phyloP scores from a whole-genome alignment of 2,797 vertebrate species.

The Australoheros facetus region DNA sequence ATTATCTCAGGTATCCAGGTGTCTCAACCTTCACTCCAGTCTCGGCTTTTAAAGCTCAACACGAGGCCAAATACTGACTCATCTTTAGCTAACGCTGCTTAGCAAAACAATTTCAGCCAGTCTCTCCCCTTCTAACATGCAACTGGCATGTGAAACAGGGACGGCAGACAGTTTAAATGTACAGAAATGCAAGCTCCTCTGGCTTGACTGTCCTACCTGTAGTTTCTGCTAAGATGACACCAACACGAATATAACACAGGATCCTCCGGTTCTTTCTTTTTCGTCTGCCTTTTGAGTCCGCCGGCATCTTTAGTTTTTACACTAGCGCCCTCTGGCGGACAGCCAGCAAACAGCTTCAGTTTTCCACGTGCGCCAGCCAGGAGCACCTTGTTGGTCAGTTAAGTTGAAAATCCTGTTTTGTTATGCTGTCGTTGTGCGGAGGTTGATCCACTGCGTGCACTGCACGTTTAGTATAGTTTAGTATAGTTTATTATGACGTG shows the following conservation, averaged over 20 bases:
- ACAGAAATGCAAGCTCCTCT: accelerated
- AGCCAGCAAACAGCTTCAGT: background rate
- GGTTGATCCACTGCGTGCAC: background rate
- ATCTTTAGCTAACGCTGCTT: conserved; percentile 21
- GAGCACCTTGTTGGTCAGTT: accelerated
- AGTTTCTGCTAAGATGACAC: conserved; percentile 14
- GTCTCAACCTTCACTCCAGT: background rate
- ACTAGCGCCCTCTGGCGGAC: conserved; percentile 19
- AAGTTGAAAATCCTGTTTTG: background rate
- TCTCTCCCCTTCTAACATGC: background rate
- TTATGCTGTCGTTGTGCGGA: background rate
- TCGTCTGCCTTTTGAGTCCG: background rate
- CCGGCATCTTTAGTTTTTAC: background rate
- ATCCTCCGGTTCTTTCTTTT: conserved; percentile 12
- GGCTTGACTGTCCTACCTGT: conserved; percentile 57
- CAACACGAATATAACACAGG: conserved; percentile 5
- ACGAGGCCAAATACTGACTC: background rate
- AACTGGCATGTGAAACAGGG: background rate
- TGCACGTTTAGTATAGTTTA: background rate
- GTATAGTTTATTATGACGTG: background rate
- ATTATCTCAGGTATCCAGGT: background rate
- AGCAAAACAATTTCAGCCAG: background rate
- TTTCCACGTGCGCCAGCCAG: background rate
- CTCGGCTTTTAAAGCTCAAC: background rate
- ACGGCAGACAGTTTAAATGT: background rate